Conservation (phyloP, 2,888 invertebrate species). For the Volucella inanis region DNA sequence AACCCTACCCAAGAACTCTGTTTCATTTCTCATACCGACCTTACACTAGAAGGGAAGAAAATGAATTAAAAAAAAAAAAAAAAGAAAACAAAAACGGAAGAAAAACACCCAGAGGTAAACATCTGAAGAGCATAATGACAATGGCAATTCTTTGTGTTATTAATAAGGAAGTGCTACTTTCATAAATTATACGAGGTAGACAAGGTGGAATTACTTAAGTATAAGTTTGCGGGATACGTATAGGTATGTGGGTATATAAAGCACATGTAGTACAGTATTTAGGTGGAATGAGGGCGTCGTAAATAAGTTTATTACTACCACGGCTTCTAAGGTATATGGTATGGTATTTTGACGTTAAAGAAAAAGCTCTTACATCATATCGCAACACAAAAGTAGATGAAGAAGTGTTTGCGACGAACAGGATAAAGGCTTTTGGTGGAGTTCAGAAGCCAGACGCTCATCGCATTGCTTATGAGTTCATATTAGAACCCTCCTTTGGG, state of each 20-base stretch:
- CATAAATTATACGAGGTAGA: slow-evolving; percentile 65
- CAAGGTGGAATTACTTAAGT: slow-evolving; percentile 49
- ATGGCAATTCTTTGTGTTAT: slow-evolving; percentile 72
- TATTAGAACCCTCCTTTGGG: slow-evolving; percentile 74
- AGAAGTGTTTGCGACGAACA: slow-evolving; percentile 13
- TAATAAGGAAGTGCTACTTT: slow-evolving; percentile 74
- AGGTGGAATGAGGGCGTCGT: slow-evolving; percentile 6
- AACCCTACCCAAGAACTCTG: slow-evolving; percentile 11
- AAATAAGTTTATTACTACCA: slow-evolving; percentile 65
- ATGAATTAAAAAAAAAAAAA: slow-evolving; percentile 2
- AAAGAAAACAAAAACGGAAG: slow-evolving; percentile 17
- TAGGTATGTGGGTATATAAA: slow-evolving; percentile 11
- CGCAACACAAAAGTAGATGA: background rate
- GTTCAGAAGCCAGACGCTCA: slow-evolving; percentile 72
- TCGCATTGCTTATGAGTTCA: slow-evolving; percentile 70
- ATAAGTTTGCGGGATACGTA: slow-evolving; percentile 13
- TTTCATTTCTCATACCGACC: slow-evolving; percentile 3
- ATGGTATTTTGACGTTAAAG: slow-evolving; percentile 29
- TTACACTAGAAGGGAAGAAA: background rate
- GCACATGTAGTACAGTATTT: slow-evolving; percentile 24
- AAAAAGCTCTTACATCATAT: slow-evolving; percentile 44
- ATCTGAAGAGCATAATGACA: slow-evolving; percentile 71
- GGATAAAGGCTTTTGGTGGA: slow-evolving; percentile 58
- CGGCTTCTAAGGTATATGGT: slow-evolving; percentile 33
- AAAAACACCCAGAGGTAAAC: slow-evolving; percentile 47